phyloP scores from a whole-genome alignment of 2,113 vertebrate species.

The Thunnus thynnus region DNA sequence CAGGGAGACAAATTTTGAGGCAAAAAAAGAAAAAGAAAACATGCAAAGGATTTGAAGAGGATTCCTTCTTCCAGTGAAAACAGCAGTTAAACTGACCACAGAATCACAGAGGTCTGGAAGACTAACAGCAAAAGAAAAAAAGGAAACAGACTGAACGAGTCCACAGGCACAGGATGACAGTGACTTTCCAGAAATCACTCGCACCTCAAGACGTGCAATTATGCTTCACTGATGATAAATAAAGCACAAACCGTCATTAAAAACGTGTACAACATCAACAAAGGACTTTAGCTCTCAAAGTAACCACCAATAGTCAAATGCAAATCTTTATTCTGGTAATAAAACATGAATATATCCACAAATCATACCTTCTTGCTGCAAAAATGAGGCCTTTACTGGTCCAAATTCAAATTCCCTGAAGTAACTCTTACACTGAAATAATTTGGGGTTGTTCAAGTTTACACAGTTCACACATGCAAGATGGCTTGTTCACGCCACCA shows the following conservation, averaged over 20 bases:
- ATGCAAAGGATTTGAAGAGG: not conserved
- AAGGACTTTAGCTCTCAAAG: not conserved
- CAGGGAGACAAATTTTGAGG: too few relatives aligned
- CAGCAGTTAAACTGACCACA: slow-evolving; percentile 14
- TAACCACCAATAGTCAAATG: not conserved
- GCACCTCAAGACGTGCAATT: slow-evolving; percentile 18
- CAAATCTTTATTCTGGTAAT: not conserved
- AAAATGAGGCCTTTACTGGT: not conserved
- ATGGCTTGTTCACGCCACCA: slow-evolving; percentile 7
- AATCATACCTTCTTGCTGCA: not conserved
- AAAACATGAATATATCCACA: not conserved
- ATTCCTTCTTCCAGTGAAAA: slow-evolving; percentile 32
- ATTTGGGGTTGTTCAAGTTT: not conserved
- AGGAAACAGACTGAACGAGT: slow-evolving; percentile 19
- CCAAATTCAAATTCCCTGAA: not conserved
- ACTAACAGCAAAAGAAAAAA: slow-evolving; percentile 6
- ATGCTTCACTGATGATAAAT: not conserved
- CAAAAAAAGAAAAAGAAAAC: too few relatives aligned
- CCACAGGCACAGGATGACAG: slow-evolving; percentile 21
- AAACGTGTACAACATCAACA: not conserved
- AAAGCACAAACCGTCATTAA: not conserved
- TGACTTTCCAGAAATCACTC: slow-evolving; percentile 53
- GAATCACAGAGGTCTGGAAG: slow-evolving; percentile 49
- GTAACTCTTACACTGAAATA: slow-evolving; percentile 16
- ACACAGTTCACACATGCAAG: slow-evolving; percentile 17